Base-by-base conservation (phyloP, 2,797 vertebrate genomes). In the Anguilla marmorata region DNA sequence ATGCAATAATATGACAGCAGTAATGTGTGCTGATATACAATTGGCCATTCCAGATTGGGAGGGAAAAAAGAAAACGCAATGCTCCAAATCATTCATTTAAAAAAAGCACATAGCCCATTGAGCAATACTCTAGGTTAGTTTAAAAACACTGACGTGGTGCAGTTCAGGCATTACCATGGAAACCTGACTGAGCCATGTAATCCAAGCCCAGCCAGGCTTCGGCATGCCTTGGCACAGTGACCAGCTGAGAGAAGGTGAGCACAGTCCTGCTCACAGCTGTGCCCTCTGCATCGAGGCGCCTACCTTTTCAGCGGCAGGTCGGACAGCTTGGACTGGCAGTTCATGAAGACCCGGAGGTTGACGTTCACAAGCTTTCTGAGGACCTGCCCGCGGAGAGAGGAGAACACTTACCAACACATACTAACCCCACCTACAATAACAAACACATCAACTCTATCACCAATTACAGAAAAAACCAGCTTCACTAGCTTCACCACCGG, bases 221-320 rank as follows among this genome's bases (percentile, higher is more conserved):
- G 2, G 27, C n/a, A 69, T 69, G 14, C 1, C 14, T 0, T 12
- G 72, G 11, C 72, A 4, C 5, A 6, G 33, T 21, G 41, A 45
- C 74, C 74, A 19, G 6, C 14, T 16, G 74, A 79, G 74, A 79
- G 33, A 16, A 19, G 33, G 33, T 2, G 14, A 33, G 19, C 2
- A 19, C 12, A 5, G 30, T 16, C 74, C 37, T 21, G 30, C 33
- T 2, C 30, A 2, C 37, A 6, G 16, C 37, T 1, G 14, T 37
- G 37, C 21, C 24, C 82, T 6, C 82, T 30, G 21, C 24, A 54
- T 9, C 8, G 82, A n/a, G 48, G 24, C 5, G 4, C 94, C 97
- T 95, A 99, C 99, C 98, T 99, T 95, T 99, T 99, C 69, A 99
- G 95, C 41, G 99, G 99, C 96, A 99, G 97, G 86, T 99, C 99